A percentile compares a stretch with the other conserved stretches of the same genome.
These are phyloP conservation scores for Tyrophagus putrescentiae DNA, from an alignment of 1,140 invertebrate genomes.

Conservation along the genomic window DNA sequence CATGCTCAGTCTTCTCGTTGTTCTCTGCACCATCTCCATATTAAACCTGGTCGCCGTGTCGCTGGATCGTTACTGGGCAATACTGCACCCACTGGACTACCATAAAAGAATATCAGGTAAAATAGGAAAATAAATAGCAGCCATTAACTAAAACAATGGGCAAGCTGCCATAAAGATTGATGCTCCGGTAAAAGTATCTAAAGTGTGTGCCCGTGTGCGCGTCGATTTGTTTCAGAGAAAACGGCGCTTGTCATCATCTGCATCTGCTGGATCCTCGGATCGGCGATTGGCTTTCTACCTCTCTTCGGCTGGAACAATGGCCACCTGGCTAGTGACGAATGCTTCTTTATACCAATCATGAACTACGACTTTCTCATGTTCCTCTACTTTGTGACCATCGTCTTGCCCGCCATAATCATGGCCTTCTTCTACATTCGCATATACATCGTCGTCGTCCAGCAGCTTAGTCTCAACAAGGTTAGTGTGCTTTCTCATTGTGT, in stretches of 20 bases:
- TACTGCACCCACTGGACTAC: slow-evolving; percentile 73
- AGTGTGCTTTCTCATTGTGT: too few relatives aligned
- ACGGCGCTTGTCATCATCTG: slow-evolving; percentile 53
- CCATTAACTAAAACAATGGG: background rate
- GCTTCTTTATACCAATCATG: slow-evolving; percentile 70
- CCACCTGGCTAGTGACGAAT: slow-evolving; percentile 41
- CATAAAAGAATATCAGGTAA: slow-evolving; percentile 65
- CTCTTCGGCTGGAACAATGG: slow-evolving; percentile 65
- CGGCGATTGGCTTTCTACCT: slow-evolving; percentile 61
- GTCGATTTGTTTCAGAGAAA: slow-evolving; percentile 12
- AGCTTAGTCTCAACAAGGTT: slow-evolving; percentile 41
- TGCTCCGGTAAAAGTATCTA: slow-evolving; percentile 42
- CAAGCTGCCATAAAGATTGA: background rate
- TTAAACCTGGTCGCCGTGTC: slow-evolving; percentile 77
- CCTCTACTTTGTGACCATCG: slow-evolving; percentile 71
- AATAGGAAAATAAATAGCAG: background rate
- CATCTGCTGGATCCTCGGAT: slow-evolving; percentile 63
- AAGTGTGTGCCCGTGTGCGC: slow-evolving; percentile 32
- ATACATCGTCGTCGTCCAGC: slow-evolving; percentile 67
- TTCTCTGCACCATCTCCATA: slow-evolving; percentile 78
- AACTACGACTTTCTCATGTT: slow-evolving; percentile 73
- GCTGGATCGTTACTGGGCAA: slow-evolving; percentile 80
- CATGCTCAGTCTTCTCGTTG: slow-evolving; percentile 66
- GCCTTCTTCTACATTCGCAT: slow-evolving; percentile 72
- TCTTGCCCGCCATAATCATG: slow-evolving; percentile 63